Base-by-base conservation (phyloP, 2,113 vertebrate species). In the Actenoides lindsayi region DNA sequence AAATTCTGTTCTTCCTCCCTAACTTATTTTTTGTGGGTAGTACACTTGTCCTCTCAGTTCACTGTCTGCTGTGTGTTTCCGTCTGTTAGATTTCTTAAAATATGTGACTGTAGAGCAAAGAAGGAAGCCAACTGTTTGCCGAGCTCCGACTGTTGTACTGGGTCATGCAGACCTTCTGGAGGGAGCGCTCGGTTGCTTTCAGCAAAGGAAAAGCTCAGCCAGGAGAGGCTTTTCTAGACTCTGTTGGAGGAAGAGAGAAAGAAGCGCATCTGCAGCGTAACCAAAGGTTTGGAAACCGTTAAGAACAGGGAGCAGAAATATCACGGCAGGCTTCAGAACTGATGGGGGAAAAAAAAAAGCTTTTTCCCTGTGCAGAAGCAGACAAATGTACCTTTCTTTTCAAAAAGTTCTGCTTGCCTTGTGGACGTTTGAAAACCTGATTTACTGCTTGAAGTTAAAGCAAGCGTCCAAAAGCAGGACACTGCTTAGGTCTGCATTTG, bases 221-320 rank as follows among this genome's bases (percentile, higher is more conserved):
- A 90, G 85, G 70, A 90, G 70, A 90, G 63, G 57, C 82, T 96
- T 87, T 69, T 87, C 21, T 16, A 85, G 79, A 16, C n/a, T 54
- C 18, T 33, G 24, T 9, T 95, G 90, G 57, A 76, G 41, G 42
- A 44, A 31, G 68, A 77, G 42, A 64, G 57, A 73, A 35, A 30
- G 57, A 57, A 88, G 16, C 21, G 5, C 85, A 94, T 90, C 85
- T 97, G 92, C 75, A 91, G 14, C 3, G 5, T 39, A 85, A 62
- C 30, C 5, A 12, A 83, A 86, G 80, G 64, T 93, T 96, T 90
- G 91, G 83, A 96, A 92, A 78, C 93, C 90, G 94, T 86, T 35
- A 62, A 56, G 79, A 86, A 13, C 33, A 73, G 75, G 69, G 60
- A 87, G 62, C 70, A 92, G 79, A 95, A 95, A 88, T 94, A 95